These are phyloP conservation scores for Lampris incognitus DNA, from an alignment of 2,113 vertebrate genomes.

Conservation along the genomic window DNA sequence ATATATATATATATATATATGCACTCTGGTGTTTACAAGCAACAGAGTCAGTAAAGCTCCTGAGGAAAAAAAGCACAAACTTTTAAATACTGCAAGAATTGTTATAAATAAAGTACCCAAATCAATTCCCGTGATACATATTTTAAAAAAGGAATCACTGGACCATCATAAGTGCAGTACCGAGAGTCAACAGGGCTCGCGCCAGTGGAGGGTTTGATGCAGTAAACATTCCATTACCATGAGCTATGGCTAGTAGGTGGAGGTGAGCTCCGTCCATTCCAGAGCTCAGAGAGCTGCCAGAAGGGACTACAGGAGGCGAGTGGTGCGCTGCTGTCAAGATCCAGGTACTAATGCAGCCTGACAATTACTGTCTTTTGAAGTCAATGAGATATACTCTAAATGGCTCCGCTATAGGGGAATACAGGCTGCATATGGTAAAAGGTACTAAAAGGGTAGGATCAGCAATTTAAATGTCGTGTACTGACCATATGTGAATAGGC, in stretches of 20 bases:
- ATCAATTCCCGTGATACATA: no score
- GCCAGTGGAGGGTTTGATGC: constrained; percentile 18
- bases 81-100: no score
- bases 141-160: no score
- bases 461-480: constrained; percentile 75
- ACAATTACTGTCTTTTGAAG: constrained; percentile 55
- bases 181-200: constrained; percentile 9
- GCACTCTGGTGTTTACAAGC: no score
- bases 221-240: constrained; percentile 51
- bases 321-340: constrained; percentile 41
- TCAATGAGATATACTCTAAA: constrained; percentile 73
- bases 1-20: no score
- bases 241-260: constrained; percentile 43
- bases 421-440: constrained; percentile 48
- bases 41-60: no score
- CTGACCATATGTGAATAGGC: constrained; percentile 55
- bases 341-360: constrained; percentile 55
- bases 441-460: constrained; percentile 67
- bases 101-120: no score
- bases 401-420: constrained; percentile 48
- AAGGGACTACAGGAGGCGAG: constrained; percentile 14
- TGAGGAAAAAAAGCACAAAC: no score
- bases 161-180: constrained; percentile 21
- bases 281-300: constrained; percentile 38
- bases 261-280: constrained; percentile 53